These are phyloP conservation scores for Hydrotaea cyrtoneurina DNA, from an alignment of 2,888 invertebrate species.

Conservation along the genomic window DNA sequence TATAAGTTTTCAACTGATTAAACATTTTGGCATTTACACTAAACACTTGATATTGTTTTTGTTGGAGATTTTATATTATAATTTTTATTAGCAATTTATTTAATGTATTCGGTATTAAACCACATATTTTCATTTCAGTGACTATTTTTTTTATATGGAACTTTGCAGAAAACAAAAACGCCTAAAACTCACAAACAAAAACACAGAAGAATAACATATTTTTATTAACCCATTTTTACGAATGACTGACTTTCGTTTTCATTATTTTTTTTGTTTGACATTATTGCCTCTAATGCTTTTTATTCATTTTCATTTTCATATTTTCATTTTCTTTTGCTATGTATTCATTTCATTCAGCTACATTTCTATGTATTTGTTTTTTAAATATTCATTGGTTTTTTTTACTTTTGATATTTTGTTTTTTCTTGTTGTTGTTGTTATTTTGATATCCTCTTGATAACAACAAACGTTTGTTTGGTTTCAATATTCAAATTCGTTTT, in stretches of 20 bases:
- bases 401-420: neutral
- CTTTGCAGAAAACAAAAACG: neutral
- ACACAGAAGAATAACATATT: neutral
- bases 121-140: neutral
- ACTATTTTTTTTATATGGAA: neutral
- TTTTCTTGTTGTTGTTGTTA: no score
- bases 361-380: neutral
- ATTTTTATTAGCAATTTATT: neutral
- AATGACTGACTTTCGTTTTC: conserved; percentile 1
- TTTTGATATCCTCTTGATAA: neutral
- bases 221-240: conserved; percentile 24
- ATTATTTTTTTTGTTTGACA: neutral
- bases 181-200: neutral
- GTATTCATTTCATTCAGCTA: neutral
- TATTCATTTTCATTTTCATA: neutral
- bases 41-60: conserved; percentile 3
- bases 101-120: neutral
- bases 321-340: neutral
- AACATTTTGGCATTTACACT: conserved; percentile 10
- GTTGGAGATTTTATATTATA: neutral
- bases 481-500: neutral
- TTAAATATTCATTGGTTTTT: neutral
- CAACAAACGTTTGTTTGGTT: neutral
- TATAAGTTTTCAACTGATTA: neutral
- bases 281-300: neutral